These are phyloP conservation scores for Pelobates fuscus DNA, from an alignment of 2,113 vertebrate species.

Conservation along the genomic window DNA sequence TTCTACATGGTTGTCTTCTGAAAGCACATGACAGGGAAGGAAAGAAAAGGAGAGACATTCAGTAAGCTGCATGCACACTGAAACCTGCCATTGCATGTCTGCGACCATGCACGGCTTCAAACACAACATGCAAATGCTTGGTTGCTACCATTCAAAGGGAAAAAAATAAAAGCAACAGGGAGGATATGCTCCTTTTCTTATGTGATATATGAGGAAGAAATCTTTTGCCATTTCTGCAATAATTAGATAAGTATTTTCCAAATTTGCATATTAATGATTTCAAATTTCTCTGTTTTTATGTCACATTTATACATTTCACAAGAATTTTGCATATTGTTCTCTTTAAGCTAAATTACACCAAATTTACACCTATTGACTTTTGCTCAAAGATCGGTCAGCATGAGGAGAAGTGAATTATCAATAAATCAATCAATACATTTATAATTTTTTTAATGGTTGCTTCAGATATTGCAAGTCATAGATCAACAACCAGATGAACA, in stretches of 20 bases:
- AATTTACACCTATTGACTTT: neutral
- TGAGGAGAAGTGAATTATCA: neutral
- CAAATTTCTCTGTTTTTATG: too few relatives aligned
- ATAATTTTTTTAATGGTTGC: neutral
- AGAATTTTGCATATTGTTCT: neutral
- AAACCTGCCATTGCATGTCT: slow-evolving; percentile 93
- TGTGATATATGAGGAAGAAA: slow-evolving; percentile 47
- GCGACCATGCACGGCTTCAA: slow-evolving; percentile 93
- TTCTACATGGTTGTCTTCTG: slow-evolving; percentile 96
- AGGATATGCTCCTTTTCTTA: slow-evolving; percentile 58
- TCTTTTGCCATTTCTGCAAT: slow-evolving; percentile 51
- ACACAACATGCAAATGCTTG: slow-evolving; percentile 94
- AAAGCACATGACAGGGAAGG: slow-evolving; percentile 91
- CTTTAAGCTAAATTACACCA: neutral
- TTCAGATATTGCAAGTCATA: neutral
- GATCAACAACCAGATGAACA: neutral
- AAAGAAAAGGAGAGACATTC: slow-evolving; percentile 98
- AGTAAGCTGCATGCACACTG: slow-evolving; percentile 99
- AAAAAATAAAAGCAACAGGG: slow-evolving; percentile 65
- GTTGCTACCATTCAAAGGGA: slow-evolving; percentile 66
- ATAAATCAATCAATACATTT: neutral
- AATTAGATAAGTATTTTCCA: slow-evolving; percentile 43
- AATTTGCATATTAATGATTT: neutral
- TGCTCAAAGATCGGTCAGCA: too few relatives aligned
- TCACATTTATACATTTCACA: neutral